Evolutionary conservation across 2,888 invertebrate genomes (phyloP).

Genomic region (Morpho deidamia): DNA sequence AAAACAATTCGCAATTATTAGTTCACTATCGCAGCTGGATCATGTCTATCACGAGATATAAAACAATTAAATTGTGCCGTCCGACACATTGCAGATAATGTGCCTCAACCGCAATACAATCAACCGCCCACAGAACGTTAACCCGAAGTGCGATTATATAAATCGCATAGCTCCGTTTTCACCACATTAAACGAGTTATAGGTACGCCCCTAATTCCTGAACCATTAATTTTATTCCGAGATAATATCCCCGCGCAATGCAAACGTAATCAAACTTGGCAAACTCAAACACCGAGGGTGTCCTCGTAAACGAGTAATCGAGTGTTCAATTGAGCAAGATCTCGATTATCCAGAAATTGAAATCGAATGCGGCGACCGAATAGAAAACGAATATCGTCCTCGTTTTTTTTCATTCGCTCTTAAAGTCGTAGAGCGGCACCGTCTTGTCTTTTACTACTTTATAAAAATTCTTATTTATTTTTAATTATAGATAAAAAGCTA

Average conservation of each 20-base stretch:
- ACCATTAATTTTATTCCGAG: slow-evolving; percentile 49
- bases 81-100: too few relatives aligned
- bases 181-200: slow-evolving; percentile 12
- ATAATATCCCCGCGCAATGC: slow-evolving; percentile 56
- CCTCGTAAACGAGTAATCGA: slow-evolving; percentile 72
- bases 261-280: slow-evolving; percentile 71
- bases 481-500: neutral
- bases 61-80: too few relatives aligned
- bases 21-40: too few relatives aligned
- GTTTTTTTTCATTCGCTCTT: slow-evolving; percentile 18
- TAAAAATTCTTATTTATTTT: slow-evolving; percentile 2
- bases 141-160: neutral
- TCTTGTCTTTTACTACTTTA: slow-evolving; percentile 8
- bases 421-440: slow-evolving; percentile 8
- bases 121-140: too few relatives aligned
- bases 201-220: slow-evolving; percentile 32
- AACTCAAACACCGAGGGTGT: slow-evolving; percentile 67
- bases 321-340: slow-evolving; percentile 75
- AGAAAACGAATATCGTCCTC: slow-evolving; percentile 53
- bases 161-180: slow-evolving; percentile 6
- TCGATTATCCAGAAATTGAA: slow-evolving; percentile 72
- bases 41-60: too few relatives aligned
- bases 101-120: too few relatives aligned
- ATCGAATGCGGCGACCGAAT: slow-evolving; percentile 62
- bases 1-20: too few relatives aligned